Percentiles rank a stretch among this genome's conserved stretches.
Evolutionary conservation across 2,797 vertebrate genomes (phyloP).

Genomic region (Chromis chromis): DNA sequence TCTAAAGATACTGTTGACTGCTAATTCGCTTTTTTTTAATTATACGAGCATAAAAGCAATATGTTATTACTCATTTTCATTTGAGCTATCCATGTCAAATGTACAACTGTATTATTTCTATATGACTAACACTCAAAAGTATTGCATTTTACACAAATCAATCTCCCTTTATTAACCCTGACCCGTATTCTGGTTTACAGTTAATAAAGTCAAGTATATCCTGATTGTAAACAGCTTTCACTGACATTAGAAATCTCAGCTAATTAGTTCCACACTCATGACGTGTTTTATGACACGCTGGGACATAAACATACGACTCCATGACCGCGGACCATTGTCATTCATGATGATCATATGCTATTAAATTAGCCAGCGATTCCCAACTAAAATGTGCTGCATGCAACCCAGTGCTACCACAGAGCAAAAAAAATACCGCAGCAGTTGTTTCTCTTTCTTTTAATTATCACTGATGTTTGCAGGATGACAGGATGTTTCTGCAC

Average conservation of each 20-base stretch:
- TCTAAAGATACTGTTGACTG: constrained; percentile 4
- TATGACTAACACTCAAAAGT: background rate
- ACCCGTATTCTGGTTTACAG: background rate
- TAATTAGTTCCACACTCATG: constrained; percentile 38
- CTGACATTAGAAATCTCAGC: constrained; percentile 30
- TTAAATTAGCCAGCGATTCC: constrained; percentile 44
- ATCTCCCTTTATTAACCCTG: background rate
- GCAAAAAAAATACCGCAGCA: background rate
- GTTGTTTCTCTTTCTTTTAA: constrained; percentile 8
- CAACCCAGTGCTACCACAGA: background rate
- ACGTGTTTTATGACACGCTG: constrained; percentile 49
- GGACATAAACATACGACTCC: constrained; percentile 29
- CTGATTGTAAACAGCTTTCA: constrained; percentile 5
- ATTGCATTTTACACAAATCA: background rate
- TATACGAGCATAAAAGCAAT: background rate
- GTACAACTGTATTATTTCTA: background rate
- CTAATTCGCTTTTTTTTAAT: background rate
- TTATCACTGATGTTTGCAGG: background rate
- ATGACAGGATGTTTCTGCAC: constrained; percentile 1
- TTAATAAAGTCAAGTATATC: constrained; percentile 42
- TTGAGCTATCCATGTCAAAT: background rate
- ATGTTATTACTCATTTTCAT: no score
- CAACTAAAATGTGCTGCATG: constrained; percentile 3
- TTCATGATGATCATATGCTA: constrained; percentile 45
- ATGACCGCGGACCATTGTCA: constrained; percentile 35